Conservation (phyloP, 2,797 vertebrate species). For the Lepilemur ruficaudatus region DNA sequence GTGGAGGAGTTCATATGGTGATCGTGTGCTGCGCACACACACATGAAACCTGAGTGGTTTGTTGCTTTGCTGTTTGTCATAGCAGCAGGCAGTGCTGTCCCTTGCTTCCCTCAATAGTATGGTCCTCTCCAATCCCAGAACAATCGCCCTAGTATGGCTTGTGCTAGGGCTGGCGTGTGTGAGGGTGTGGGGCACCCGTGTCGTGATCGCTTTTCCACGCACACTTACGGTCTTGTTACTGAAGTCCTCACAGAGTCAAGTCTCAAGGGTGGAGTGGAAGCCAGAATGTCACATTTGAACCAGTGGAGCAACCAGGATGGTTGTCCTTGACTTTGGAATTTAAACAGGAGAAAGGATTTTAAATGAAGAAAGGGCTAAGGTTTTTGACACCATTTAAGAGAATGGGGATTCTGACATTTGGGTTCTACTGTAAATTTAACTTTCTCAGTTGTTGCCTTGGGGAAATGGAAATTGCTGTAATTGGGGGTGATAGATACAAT, state of each 20-base stretch:
- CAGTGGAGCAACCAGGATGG: not conserved
- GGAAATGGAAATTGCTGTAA: not conserved
- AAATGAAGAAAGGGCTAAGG: not conserved
- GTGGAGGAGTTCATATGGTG: not conserved
- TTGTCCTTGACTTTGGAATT: not conserved
- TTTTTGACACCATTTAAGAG: not conserved
- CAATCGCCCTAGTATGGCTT: fast-evolving
- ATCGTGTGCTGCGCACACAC: fast-evolving
- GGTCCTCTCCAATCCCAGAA: not conserved
- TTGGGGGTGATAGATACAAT: not conserved
- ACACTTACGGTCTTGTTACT: fast-evolving
- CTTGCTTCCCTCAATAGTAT: fast-evolving
- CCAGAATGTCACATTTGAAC: not conserved
- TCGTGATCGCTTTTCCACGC: fast-evolving
- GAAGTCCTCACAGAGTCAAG: not conserved
- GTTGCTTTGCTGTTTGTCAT: not conserved
- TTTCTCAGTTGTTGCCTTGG: not conserved
- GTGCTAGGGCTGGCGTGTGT: fast-evolving
- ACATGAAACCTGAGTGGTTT: fast-evolving
- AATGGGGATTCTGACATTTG: constrained; percentile 37
- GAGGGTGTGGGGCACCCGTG: fast-evolving
- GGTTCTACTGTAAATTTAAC: not conserved
- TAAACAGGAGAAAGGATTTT: not conserved
- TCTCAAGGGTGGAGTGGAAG: not conserved
- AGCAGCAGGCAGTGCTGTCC: not conserved